A percentile compares a stretch with the other conserved stretches of the same genome.
Conservation (phyloP, 1,140 invertebrate genomes). For the Acromyrmex echinatior region DNA sequence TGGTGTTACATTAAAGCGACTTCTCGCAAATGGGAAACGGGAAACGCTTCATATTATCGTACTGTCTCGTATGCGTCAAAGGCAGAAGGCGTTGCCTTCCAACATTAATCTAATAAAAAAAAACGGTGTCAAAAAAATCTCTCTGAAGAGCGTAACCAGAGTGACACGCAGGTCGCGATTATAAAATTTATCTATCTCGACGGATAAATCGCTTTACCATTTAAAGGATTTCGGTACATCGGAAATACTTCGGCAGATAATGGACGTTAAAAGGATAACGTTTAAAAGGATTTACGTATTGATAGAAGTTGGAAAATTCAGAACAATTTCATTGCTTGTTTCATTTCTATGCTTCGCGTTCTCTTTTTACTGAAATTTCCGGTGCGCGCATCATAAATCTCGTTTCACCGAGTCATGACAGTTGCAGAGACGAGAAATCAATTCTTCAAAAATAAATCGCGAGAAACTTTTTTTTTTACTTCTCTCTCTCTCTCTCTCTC, state of each 20-base stretch:
- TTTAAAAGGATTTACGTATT: slow-evolving; percentile 1
- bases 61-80: slow-evolving; percentile 1
- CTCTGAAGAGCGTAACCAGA: background rate
- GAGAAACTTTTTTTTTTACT: background rate
- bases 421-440: slow-evolving; percentile 18
- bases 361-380: background rate
- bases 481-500: background rate
- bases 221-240: background rate
- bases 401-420: slow-evolving; percentile 2
- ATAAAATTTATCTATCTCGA: background rate
- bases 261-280: background rate
- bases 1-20: slow-evolving; percentile 37
- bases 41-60: slow-evolving; percentile 50
- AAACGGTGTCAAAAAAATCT: background rate
- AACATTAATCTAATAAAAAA: background rate
- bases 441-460: slow-evolving; percentile 33
- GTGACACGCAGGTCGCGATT: background rate
- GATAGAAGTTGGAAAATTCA: slow-evolving; percentile 18
- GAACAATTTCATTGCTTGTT: slow-evolving; percentile 19
- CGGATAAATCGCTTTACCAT: background rate
- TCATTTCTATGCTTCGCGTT: slow-evolving; percentile 4
- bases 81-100: background rate
- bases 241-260: background rate
- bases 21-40: slow-evolving; percentile 16
- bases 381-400: slow-evolving; percentile 28